phyloP scores from a whole-genome alignment of 2,888 invertebrate genomes.

The Orthosia gracilis region DNA sequence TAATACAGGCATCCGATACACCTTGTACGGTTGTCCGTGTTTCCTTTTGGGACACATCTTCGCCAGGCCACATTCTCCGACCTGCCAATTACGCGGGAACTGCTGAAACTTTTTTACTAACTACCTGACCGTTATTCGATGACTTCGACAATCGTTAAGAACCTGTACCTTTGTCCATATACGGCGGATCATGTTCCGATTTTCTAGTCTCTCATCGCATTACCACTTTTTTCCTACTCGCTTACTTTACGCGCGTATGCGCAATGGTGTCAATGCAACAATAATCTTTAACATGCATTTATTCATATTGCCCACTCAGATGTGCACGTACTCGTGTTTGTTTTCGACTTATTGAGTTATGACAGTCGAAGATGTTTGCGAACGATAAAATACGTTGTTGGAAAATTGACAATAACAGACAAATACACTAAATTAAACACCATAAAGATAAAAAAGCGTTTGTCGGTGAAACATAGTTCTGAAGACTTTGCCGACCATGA shows the following conservation, averaged over 20 bases:
- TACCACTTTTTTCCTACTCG: slow-evolving; percentile 81
- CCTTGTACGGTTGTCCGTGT: slow-evolving; percentile 80
- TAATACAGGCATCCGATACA: slow-evolving; percentile 79
- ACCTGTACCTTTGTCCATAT: slow-evolving; percentile 81
- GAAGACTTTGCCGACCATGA: slow-evolving; percentile 39
- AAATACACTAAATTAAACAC: slow-evolving; percentile 37
- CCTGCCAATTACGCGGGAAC: slow-evolving; percentile 86
- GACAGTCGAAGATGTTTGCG: slow-evolving; percentile 57
- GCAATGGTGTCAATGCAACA: slow-evolving; percentile 88
- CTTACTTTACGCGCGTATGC: slow-evolving; percentile 76
- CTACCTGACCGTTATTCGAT: slow-evolving; percentile 84
- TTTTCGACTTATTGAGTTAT: slow-evolving; percentile 70
- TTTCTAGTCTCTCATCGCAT: slow-evolving; percentile 86
- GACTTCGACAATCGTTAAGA: slow-evolving; percentile 85
- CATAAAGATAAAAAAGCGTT: slow-evolving; percentile 39
- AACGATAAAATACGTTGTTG: no score
- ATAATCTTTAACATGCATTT: slow-evolving; percentile 87
- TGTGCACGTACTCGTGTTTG: slow-evolving; percentile 69
- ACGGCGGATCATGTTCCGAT: slow-evolving; percentile 84
- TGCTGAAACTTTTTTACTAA: slow-evolving; percentile 82
- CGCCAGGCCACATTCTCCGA: slow-evolving; percentile 85
- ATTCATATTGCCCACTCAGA: slow-evolving; percentile 75
- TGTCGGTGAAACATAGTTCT: slow-evolving; percentile 31
- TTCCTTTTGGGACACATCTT: slow-evolving; percentile 86
- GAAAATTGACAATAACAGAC: slow-evolving; percentile 12